Evolutionary conservation across 1,140 invertebrate genomes (phyloP).

Genomic region (Diabrotica undecimpunctata): DNA sequence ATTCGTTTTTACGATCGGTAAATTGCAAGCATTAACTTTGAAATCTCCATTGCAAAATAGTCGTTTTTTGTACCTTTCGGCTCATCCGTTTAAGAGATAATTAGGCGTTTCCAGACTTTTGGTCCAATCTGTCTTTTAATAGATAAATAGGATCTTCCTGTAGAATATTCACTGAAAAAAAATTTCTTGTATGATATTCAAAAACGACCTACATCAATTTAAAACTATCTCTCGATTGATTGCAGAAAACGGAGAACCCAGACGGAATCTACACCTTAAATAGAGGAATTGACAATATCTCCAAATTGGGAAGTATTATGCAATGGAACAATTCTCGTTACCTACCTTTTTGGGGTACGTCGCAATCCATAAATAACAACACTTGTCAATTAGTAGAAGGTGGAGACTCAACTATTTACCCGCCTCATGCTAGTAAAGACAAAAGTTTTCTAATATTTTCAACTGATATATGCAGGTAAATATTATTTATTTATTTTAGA

Average conservation of each 20-base stretch:
- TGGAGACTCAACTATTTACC: constrained; percentile 57
- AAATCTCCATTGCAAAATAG: too few relatives aligned
- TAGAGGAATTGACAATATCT: constrained; percentile 50
- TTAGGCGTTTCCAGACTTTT: too few relatives aligned
- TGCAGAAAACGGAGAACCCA: constrained; percentile 54
- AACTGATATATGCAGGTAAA: constrained; percentile 59
- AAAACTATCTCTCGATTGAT: not conserved
- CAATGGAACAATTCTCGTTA: constrained; percentile 49
- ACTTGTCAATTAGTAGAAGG: constrained; percentile 56
- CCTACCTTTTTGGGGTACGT: constrained; percentile 46
- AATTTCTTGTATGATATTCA: too few relatives aligned
- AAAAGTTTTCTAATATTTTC: constrained; percentile 54
- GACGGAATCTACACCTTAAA: constrained; percentile 54
- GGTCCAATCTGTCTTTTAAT: too few relatives aligned
- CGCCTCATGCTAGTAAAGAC: constrained; percentile 50
- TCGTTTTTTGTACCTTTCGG: too few relatives aligned
- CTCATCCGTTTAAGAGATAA: too few relatives aligned
- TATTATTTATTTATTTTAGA: not conserved
- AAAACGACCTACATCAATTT: too few relatives aligned
- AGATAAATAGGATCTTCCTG: too few relatives aligned
- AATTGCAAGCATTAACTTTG: too few relatives aligned
- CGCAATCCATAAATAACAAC: constrained; percentile 30
- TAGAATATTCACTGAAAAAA: too few relatives aligned
- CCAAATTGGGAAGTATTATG: constrained; percentile 52
- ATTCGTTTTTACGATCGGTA: too few relatives aligned